Base-by-base conservation (phyloP, 1,140 invertebrate species). In the Drosophila jambulina region DNA sequence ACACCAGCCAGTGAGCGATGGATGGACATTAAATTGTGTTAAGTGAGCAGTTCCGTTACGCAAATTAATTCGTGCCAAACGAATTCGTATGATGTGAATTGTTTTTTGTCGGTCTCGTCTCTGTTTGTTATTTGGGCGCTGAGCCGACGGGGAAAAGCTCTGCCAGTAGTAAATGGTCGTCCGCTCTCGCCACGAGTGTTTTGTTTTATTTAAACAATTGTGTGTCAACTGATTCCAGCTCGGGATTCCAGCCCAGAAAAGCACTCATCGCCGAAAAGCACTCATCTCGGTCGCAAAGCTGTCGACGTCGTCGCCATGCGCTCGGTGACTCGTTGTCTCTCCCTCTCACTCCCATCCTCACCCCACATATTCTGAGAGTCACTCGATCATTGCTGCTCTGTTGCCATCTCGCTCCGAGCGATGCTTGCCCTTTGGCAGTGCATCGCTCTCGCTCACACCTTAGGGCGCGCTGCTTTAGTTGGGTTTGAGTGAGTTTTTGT, bases 11-110 rank as follows among this genome's bases (percentile, higher is more conserved):
- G 9, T 48, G 64, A 69, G 57, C 71, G 71, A 75, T 75, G 60
- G 61, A 46, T 53, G 45, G 45, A 57, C 72, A 59, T 67, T 65
- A 57, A 61, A 60, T 54, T 56, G 58, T 56, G 49, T 64, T 81
- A 88, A 88, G 71, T 90, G 78, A 84, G 69, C 81, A 88, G 84
- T 88, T 88, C 84, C 84, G 84, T 90, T 88, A 69, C 62, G 84
- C 85, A 78, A 88, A 90, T 88, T 84, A 88, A 84, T 88, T 84
- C 65, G 84, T 80, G 62, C 74, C 85, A 81, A 90, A 90, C 78
- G 57, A 78, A 78, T 81, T 49, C 56, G 72, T 36, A 74, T 43
- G 49, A 71, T 78, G 60, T 65, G 64, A 76, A 76, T 57, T 62
- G 56, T 65, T 45, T 48, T 25, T 57, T 29, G 59, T 45, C 51